phyloP scores from a whole-genome alignment of 2,797 vertebrate species.

The Muscicapa comitata region DNA sequence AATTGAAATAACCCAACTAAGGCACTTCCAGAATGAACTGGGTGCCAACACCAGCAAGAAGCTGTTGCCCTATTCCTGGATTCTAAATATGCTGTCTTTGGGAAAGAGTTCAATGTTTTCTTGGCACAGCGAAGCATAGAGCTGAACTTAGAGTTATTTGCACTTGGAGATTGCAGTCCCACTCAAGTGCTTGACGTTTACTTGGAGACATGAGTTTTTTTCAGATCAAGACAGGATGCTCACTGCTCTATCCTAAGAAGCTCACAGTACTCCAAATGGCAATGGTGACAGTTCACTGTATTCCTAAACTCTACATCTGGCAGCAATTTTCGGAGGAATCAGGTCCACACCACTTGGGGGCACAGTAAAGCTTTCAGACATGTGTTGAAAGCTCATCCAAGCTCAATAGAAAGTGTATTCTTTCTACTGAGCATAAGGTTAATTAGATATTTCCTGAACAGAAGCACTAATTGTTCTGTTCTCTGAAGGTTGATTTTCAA shows the following conservation, averaged over 20 bases:
- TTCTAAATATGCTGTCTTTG: neutral
- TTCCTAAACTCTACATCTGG: neutral
- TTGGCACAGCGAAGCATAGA: neutral
- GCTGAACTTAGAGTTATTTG: neutral
- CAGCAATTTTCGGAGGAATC: neutral
- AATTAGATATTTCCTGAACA: neutral
- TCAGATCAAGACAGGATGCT: neutral
- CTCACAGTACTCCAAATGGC: neutral
- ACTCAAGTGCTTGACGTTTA: neutral
- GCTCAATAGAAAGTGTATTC: neutral
- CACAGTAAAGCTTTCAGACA: neutral
- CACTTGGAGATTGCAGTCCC: neutral
- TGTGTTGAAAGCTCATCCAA: neutral
- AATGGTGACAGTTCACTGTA: neutral
- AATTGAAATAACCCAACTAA: neutral
- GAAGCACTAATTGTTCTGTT: neutral
- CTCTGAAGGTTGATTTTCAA: neutral
- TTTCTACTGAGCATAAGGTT: neutral
- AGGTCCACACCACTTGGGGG: neutral
- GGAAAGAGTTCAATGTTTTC: neutral
- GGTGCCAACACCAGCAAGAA: neutral
- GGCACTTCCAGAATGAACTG: neutral
- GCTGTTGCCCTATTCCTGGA: neutral
- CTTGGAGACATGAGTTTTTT: neutral
- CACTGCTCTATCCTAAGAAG: neutral